A percentile compares a stretch with the other conserved stretches of the same genome.
phyloP scores from a whole-genome alignment of 2,113 vertebrate genomes.

The Callithrix jacchus region DNA sequence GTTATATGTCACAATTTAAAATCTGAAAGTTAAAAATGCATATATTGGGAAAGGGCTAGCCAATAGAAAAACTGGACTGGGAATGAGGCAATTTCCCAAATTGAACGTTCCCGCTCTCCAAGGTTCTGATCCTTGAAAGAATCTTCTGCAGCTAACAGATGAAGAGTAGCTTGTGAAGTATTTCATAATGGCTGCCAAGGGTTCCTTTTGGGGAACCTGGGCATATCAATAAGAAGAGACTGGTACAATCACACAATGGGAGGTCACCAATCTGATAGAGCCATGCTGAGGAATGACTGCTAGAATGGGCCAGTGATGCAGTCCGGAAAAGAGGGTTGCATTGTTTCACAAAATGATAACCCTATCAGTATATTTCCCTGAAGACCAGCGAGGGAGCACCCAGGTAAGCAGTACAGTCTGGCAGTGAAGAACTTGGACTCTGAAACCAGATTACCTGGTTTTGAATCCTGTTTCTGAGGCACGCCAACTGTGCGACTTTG shows the following conservation, averaged over 20 bases:
- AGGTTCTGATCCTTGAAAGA: not conserved
- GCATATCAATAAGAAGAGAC: not conserved
- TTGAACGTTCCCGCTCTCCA: not conserved
- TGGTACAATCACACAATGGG: not conserved
- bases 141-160: not conserved
- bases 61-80: not conserved
- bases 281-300: not conserved
- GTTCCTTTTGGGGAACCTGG: not conserved
- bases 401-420: not conserved
- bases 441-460: not conserved
- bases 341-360: not conserved
- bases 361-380: not conserved
- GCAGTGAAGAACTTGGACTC: not conserved
- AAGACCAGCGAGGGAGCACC: not conserved
- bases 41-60: not conserved
- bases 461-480: not conserved
- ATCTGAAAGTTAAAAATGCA: not conserved
- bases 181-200: not conserved
- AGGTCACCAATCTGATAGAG: not conserved
- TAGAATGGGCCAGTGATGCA: not conserved
- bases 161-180: not conserved
- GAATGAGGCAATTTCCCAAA: not conserved
- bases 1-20: not conserved
- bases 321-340: not conserved
- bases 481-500: not conserved